phyloP scores from a whole-genome alignment of 2,113 vertebrate species.

The Phocoena phocoena region DNA sequence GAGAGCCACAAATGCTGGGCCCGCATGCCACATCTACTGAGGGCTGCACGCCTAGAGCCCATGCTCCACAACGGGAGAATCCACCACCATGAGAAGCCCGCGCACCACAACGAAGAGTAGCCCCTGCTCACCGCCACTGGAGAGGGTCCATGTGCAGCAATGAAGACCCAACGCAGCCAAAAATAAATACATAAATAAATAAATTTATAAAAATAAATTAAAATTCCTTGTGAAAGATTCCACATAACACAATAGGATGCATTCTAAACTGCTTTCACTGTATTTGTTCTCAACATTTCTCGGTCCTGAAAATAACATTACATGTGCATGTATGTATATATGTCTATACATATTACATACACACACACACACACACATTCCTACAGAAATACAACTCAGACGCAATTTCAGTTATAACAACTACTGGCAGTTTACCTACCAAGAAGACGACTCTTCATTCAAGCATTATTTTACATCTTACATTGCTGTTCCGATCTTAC shows the following conservation, averaged over 20 bases:
- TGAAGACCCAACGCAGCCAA: too few species aligned
- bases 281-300: neutral
- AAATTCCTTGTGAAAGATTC: neutral
- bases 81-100: too few species aligned
- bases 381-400: slow-evolving; percentile 21
- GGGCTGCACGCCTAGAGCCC: too few species aligned
- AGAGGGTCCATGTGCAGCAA: too few species aligned
- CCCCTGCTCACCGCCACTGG: too few species aligned
- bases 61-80: too few species aligned
- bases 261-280: neutral
- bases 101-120: too few species aligned
- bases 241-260: neutral
- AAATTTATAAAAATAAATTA: neutral
- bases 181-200: too few species aligned
- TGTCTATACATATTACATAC: neutral
- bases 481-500: neutral
- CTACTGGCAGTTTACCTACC: neutral
- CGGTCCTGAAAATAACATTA: neutral
- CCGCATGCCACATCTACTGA: too few species aligned
- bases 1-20: too few species aligned
- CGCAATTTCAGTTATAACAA: neutral
- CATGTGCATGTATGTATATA: neutral
- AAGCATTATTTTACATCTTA: neutral
- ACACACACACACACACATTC: neutral
- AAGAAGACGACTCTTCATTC: neutral